Percentiles rank a stretch among this genome's conserved stretches.
Conservation (phyloP, 2,113 vertebrate genomes). For the Chaenocephalus aceratus region DNA sequence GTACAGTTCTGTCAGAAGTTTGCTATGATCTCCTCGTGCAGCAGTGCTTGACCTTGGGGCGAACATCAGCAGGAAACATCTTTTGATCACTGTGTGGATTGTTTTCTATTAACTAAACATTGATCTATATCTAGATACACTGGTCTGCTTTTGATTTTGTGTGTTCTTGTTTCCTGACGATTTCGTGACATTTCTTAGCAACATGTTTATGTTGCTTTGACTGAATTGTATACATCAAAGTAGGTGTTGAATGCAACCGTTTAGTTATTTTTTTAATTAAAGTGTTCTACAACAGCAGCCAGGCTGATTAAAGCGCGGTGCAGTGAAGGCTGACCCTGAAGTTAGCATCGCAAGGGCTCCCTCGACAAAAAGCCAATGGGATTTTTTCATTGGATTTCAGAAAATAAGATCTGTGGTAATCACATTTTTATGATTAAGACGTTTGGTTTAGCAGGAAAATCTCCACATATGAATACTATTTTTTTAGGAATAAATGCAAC, state of each 20-base stretch:
- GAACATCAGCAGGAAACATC: conserved; percentile 39
- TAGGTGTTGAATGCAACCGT: conserved; percentile 35
- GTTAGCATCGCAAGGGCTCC: too few species aligned
- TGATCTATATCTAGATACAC: conserved; percentile 59
- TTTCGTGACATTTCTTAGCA: conserved; percentile 21
- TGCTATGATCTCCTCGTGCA: conserved; percentile 32
- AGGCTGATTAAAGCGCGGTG: not conserved
- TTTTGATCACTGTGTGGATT: conserved; percentile 72
- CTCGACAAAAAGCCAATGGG: too few species aligned
- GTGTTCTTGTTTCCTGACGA: conserved; percentile 41
- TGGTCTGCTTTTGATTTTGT: conserved; percentile 51
- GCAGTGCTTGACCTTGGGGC: conserved; percentile 44
- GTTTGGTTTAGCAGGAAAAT: too few species aligned
- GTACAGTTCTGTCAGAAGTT: conserved; percentile 14
- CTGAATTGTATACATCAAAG: conserved; percentile 36
- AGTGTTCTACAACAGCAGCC: not conserved
- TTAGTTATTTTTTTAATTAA: conserved; percentile 32
- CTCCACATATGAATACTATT: too few species aligned
- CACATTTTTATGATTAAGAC: too few species aligned
- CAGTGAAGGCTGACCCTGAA: too few species aligned
- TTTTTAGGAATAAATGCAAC: too few species aligned
- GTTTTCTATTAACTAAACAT: conserved; percentile 51
- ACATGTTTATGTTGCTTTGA: conserved; percentile 30
- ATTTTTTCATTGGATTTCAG: too few species aligned
- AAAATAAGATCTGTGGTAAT: too few species aligned